These are phyloP conservation scores for Eupithecia tripunctaria DNA, from an alignment of 2,888 invertebrate species.

Conservation along the genomic window DNA sequence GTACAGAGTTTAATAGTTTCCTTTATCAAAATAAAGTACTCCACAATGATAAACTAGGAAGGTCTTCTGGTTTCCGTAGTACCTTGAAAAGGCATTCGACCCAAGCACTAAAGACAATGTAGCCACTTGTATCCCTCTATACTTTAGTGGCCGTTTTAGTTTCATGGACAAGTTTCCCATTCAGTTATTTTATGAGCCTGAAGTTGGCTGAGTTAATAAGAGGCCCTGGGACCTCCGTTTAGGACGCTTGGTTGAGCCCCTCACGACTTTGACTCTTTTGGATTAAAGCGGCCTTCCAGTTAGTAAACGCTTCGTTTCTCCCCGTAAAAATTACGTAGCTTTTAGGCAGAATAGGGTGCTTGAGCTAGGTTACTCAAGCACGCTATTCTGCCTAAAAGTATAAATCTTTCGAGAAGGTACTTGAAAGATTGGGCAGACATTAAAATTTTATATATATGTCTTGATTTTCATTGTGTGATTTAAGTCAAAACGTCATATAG, in stretches of 20 bases:
- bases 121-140: slow-evolving; percentile 40
- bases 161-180: slow-evolving; percentile 50
- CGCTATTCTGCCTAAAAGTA: too few relatives aligned
- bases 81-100: slow-evolving; percentile 17
- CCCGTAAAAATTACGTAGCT: slow-evolving; percentile 23
- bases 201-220: slow-evolving; percentile 64
- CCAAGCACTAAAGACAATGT: slow-evolving; percentile 36
- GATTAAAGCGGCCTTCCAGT: slow-evolving; percentile 40
- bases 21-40: background rate
- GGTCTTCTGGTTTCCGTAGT: slow-evolving; percentile 1
- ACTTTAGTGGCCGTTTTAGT: slow-evolving; percentile 52
- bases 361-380: too few relatives aligned
- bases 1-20: background rate
- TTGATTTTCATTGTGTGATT: too few relatives aligned
- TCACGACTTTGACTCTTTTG: slow-evolving; percentile 36
- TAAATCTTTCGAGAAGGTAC: too few relatives aligned
- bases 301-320: slow-evolving; percentile 35
- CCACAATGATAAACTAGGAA: background rate
- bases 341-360: background rate
- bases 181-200: slow-evolving; percentile 58
- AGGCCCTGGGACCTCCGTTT: slow-evolving; percentile 51
- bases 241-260: slow-evolving; percentile 49
- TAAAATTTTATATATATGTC: too few relatives aligned
- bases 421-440: too few relatives aligned
- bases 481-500: too few relatives aligned